Evolutionary conservation across 2,888 invertebrate genomes (phyloP).

Genomic region (Geophilus truncorum): DNA sequence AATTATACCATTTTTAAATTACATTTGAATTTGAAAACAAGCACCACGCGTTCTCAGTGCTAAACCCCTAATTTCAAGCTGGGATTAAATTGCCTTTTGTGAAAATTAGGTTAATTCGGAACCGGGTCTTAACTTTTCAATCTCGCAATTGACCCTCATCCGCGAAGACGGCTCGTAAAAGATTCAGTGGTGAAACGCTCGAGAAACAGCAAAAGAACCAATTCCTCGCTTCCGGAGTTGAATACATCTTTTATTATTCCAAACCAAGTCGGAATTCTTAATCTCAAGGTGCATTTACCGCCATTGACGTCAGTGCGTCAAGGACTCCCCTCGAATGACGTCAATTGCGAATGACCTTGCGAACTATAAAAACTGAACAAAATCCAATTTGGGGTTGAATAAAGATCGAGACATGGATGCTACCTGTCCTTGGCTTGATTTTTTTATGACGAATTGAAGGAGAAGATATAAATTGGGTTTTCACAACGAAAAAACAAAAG

Average conservation of each 20-base stretch:
- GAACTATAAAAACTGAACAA: neutral
- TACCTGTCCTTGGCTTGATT: neutral
- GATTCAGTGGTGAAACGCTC: too few relatives aligned
- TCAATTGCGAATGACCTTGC: conserved; percentile 1
- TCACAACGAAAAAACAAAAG: too few relatives aligned
- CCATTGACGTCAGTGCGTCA: neutral
- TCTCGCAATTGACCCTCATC: neutral
- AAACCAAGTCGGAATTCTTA: neutral
- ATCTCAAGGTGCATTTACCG: neutral
- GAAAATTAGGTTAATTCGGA: neutral
- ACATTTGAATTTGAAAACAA: neutral
- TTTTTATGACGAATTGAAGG: neutral
- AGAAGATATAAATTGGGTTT: neutral
- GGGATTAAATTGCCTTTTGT: neutral
- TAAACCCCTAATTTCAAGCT: neutral
- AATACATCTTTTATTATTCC: neutral
- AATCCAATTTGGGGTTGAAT: neutral
- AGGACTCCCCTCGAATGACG: neutral
- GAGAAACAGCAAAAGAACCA: too few relatives aligned
- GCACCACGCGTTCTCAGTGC: neutral
- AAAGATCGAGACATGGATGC: neutral
- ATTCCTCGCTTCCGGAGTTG: too few relatives aligned
- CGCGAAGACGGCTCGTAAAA: too few relatives aligned
- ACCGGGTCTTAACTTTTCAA: neutral
- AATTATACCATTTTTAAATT: neutral